Conservation (phyloP, 2,113 vertebrate genomes). For the Ginglymostoma cirratum region DNA sequence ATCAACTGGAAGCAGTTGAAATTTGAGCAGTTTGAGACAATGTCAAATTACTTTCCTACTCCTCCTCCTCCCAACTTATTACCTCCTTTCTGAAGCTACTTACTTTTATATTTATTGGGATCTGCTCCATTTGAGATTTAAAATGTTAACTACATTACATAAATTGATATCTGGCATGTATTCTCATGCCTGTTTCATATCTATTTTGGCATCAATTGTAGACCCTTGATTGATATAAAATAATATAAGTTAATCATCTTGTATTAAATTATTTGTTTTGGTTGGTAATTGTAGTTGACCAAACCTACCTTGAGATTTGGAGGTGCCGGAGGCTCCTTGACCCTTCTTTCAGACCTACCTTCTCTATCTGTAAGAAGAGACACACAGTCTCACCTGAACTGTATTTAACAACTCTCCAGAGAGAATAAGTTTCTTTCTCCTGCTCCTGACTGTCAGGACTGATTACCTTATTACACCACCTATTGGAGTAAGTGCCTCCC, state of each 20-base stretch:
- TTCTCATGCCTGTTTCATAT: not conserved
- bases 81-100: not conserved
- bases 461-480: constrained; percentile 35
- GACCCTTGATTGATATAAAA: not conserved
- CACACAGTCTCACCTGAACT: constrained; percentile 21
- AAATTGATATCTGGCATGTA: not conserved
- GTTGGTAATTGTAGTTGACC: not conserved
- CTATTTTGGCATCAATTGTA: not conserved
- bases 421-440: constrained; percentile 35
- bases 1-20: not conserved
- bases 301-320: not conserved
- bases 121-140: not conserved
- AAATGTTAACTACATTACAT: not conserved
- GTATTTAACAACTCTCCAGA: constrained; percentile 16
- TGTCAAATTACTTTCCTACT: not conserved
- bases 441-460: constrained; percentile 28
- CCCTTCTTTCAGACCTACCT: not conserved
- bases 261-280: constrained; percentile 20
- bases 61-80: not conserved
- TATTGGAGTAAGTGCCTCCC: constrained; percentile 31
- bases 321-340: not conserved
- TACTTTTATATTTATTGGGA: not conserved
- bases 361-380: constrained; percentile 10
- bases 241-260: constrained; percentile 3
- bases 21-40: not conserved